Evolutionary conservation across 2,888 invertebrate genomes (phyloP).

Genomic region (Minunthozetes semirufus): DNA sequence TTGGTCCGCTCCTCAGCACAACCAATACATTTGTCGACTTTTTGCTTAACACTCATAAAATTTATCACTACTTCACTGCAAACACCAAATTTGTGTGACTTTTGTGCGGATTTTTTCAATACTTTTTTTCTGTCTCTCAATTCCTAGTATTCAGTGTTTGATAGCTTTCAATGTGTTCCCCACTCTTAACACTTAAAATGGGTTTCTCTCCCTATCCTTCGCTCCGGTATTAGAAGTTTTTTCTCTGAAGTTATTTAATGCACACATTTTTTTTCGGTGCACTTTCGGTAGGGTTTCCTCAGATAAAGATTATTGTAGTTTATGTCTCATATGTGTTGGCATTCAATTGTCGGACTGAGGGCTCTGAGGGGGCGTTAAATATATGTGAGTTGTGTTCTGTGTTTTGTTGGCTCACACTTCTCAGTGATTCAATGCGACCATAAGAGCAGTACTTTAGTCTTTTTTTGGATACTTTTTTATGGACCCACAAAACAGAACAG

Average conservation of each 20-base stretch:
- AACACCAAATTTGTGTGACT: neutral
- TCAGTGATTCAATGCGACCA: neutral
- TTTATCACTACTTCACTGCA: neutral
- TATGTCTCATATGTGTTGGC: neutral
- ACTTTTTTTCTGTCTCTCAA: neutral
- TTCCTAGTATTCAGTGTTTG: neutral
- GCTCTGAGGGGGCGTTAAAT: neutral
- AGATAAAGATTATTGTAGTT: neutral
- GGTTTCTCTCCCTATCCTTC: too few relatives aligned
- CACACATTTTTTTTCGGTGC: neutral
- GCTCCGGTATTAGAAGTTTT: neutral
- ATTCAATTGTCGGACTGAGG: slow-evolving; percentile 23
- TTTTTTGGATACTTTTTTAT: slow-evolving; percentile 24
- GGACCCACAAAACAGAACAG: neutral
- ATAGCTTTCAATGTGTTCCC: neutral
- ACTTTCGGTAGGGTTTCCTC: neutral
- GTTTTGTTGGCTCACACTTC: neutral
- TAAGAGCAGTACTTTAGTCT: slow-evolving; percentile 4
- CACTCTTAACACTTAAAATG: too few relatives aligned
- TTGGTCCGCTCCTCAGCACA: too few relatives aligned
- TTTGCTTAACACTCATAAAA: neutral
- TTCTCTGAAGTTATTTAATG: neutral
- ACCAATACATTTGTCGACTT: neutral
- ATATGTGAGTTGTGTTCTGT: neutral
- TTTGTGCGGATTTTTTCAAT: neutral